Percentiles rank a stretch among this genome's conserved stretches.
Conservation (phyloP, 1,140 invertebrate genomes). For the Holotrichia oblita region DNA sequence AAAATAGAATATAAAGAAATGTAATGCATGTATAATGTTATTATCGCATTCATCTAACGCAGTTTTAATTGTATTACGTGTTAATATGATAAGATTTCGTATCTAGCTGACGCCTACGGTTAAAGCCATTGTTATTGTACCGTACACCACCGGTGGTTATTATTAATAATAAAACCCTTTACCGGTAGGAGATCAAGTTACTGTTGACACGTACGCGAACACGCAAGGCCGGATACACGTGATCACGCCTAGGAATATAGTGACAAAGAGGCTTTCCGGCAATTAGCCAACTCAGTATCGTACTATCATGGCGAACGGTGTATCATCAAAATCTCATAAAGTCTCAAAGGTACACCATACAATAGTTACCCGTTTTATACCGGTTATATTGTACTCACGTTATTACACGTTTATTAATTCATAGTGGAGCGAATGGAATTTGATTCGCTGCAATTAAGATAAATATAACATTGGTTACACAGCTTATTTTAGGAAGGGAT, state of each 20-base stretch:
- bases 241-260: background rate
- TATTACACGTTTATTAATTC: too few species aligned
- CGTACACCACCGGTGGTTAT: background rate
- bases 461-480: too few species aligned
- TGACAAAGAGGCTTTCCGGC: background rate
- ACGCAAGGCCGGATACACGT: background rate
- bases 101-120: background rate
- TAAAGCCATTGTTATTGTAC: background rate
- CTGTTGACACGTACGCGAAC: constrained; percentile 5
- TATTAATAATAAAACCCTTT: constrained; percentile 9
- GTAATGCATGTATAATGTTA: too few species aligned
- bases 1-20: too few species aligned
- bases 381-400: too few species aligned
- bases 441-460: too few species aligned
- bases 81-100: background rate
- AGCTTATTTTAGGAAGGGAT: too few species aligned
- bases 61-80: constrained; percentile 8
- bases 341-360: too few species aligned
- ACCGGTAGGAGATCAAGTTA: background rate
- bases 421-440: too few species aligned
- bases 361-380: too few species aligned
- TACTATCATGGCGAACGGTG: background rate
- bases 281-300: background rate
- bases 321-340: constrained; percentile 13
- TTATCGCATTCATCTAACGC: too few species aligned